Evolutionary conservation across 2,797 vertebrate species (phyloP), one percentile per base, ranked within the genome.

Genomic region (Adelosebastes latens): DNA sequence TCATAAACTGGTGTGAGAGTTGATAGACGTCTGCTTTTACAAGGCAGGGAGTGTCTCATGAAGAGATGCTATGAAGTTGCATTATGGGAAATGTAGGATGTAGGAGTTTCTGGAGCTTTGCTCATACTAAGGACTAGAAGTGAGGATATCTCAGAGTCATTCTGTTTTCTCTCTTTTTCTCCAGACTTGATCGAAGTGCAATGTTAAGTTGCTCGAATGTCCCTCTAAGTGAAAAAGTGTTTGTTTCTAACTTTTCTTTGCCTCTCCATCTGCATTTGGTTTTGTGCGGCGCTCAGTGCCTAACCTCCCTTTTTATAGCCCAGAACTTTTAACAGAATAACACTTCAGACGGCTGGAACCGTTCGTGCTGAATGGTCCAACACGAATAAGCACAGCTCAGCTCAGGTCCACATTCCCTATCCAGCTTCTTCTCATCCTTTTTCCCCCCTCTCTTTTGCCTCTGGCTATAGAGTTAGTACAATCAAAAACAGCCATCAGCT

Each of bases 401-500:
- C 72, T 69, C 79, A 59, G 70, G 36, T 67, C 71, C 62, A 46
- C 79, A 56, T 72, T 72, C 76, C 27, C 75, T 3, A 2, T 64
- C 71, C 22, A 80, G 52, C 66, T 56, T 69, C 72, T 63, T 63
- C 53, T 72, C 49, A 52, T n/a, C 29, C 71, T 27, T 59, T 20
- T n/a, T 25, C 11, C 66, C 59, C 62, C 16, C 66, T 72, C 11
- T 80, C 42, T 36, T 60, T 64, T 79, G 62, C 75, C 66, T 78
- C 58, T 85, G 34, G 67, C 74, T 72, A 2, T 55, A 24, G 60
- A 79, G 42, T 68, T 62, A 63, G 70, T 8, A 27, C 49, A 83
- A 85, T 88, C 77, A 77, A 79, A 82, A 74, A 46, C 80, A 83
- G 49, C 69, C 85, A 82, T 79, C 81, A 72, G 77, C 60, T 75